These are phyloP conservation scores for Calyptomena viridis DNA, from an alignment of 2,113 vertebrate genomes.

Conservation along the genomic window DNA sequence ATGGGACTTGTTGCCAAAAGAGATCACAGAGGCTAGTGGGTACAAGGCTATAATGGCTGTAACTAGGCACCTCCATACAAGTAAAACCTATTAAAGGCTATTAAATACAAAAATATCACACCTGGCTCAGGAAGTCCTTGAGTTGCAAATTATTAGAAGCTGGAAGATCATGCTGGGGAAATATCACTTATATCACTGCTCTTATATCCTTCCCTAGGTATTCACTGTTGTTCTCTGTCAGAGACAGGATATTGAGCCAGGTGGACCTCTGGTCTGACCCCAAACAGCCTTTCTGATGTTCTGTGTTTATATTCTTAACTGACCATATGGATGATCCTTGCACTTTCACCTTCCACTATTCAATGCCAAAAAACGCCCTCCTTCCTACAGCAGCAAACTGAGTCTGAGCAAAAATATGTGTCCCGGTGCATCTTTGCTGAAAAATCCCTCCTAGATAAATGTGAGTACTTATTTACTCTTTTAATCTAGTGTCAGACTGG, in stretches of 20 bases:
- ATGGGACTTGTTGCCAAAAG: background rate
- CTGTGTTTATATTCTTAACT: conserved; percentile 58
- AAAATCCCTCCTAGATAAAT: conserved; percentile 38
- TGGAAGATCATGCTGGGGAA: conserved; percentile 34
- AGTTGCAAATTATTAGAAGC: conserved; percentile 51
- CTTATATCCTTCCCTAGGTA: conserved; percentile 57
- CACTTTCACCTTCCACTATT: conserved; percentile 31
- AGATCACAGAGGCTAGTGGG: background rate
- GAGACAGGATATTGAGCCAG: conserved; percentile 66
- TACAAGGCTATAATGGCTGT: background rate
- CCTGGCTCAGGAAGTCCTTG: conserved; percentile 41
- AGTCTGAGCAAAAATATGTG: background rate
- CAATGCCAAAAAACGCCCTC: background rate
- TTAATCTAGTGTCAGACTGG: conserved; percentile 29
- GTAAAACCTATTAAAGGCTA: conserved; percentile 19
- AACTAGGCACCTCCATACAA: background rate
- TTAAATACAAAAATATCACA: conserved; percentile 32
- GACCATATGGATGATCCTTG: conserved; percentile 46
- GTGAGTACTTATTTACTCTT: conserved; percentile 15
- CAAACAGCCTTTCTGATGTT: conserved; percentile 18
- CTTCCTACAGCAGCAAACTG: background rate
- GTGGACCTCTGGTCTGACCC: conserved; percentile 58
- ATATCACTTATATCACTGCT: conserved; percentile 33
- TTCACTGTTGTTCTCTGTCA: conserved; percentile 17
- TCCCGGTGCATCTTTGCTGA: background rate